Percentiles rank a stretch among this genome's conserved stretches.
phyloP scores from a whole-genome alignment of 1,140 invertebrate species.

The Lethocerus indicus region DNA sequence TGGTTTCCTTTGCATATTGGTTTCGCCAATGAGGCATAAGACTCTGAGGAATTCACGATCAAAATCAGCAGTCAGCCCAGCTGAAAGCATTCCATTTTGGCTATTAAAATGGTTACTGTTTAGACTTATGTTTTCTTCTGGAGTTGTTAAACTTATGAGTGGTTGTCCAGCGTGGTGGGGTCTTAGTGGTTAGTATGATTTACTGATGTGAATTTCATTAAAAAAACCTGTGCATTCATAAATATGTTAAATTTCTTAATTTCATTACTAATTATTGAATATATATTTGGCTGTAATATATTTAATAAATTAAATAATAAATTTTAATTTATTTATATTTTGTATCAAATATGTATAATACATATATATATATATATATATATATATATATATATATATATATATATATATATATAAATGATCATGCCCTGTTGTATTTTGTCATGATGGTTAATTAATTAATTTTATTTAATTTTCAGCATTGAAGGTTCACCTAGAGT shows the following conservation, averaged over 20 bases:
- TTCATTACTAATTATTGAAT: no score
- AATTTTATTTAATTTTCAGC: constrained; percentile 33
- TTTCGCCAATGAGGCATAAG: constrained; percentile 41
- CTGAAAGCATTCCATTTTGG: constrained; percentile 47
- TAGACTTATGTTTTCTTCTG: constrained; percentile 56
- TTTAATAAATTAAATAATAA: background rate
- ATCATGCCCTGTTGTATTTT: background rate
- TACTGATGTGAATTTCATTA: background rate
- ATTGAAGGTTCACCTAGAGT: constrained; percentile 56
- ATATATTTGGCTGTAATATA: background rate
- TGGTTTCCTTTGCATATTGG: constrained; percentile 53
- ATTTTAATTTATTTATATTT: no score
- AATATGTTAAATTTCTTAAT: no score
- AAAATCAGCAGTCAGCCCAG: constrained; percentile 21
- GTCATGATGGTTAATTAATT: background rate
- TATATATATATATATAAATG: no score
- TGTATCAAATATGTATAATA: no score
- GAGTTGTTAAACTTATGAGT: constrained; percentile 57
- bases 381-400: no score
- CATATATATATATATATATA: no score
- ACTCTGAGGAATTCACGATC: constrained; percentile 20
- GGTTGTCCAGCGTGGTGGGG: constrained; percentile 67
- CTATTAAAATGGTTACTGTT: constrained; percentile 62
- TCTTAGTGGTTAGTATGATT: constrained; percentile 40
- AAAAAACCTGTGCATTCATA: no score